These are phyloP conservation scores for Amiota communis DNA, from an alignment of 2,888 invertebrate species.

Conservation along the genomic window DNA sequence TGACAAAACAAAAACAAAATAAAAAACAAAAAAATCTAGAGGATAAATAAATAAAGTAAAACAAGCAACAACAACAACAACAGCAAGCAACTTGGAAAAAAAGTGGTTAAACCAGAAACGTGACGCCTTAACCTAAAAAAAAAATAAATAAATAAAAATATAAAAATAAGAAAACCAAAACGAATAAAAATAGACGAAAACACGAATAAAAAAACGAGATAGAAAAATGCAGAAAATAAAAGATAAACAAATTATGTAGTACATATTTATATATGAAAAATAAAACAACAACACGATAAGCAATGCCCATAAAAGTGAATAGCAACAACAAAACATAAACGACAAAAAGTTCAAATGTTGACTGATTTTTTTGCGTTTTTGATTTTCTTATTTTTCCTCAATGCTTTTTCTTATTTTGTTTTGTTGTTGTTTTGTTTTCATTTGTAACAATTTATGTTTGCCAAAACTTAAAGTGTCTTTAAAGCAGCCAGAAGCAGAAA, in stretches of 20 bases:
- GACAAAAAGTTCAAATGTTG: neutral
- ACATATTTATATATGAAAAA: too few relatives aligned
- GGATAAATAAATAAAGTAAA: slow-evolving; percentile 14
- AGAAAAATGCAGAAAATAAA: slow-evolving; percentile 42
- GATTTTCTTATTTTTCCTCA: neutral
- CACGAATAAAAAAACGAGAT: slow-evolving; percentile 28
- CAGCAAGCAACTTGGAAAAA: slow-evolving; percentile 32
- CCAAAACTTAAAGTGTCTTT: too few relatives aligned
- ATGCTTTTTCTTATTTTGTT: neutral
- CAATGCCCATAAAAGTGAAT: slow-evolving; percentile 21
- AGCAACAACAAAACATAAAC: neutral
- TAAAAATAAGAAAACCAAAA: slow-evolving; percentile 31
- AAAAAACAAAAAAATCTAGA: neutral
- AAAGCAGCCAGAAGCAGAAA: too few relatives aligned
- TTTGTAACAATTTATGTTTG: neutral
- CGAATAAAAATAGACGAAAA: slow-evolving; percentile 18
- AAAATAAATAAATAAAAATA: slow-evolving; percentile 30
- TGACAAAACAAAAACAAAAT: neutral
- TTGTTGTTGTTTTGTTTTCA: slow-evolving; percentile 5
- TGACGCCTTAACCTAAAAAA: slow-evolving; percentile 49
- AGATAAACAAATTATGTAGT: slow-evolving; percentile 33
- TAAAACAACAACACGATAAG: slow-evolving; percentile 20
- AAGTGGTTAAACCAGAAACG: slow-evolving; percentile 47
- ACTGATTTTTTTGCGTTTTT: neutral
- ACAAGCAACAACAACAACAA: slow-evolving; percentile 10